Base-by-base conservation (phyloP, 2,888 invertebrate genomes). In the Apodemia zela region DNA sequence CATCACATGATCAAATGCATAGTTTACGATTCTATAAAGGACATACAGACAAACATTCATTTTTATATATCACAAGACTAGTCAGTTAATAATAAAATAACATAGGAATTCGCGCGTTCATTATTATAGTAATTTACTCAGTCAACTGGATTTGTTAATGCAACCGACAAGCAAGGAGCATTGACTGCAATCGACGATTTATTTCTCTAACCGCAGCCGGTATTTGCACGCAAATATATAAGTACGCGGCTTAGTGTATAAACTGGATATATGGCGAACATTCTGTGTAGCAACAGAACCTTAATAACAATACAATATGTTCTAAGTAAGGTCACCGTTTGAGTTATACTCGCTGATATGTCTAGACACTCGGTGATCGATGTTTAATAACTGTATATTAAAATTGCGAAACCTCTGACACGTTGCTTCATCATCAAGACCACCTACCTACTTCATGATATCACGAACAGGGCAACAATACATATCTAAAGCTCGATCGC, bases 131-230 rank as follows among this genome's bases (percentile, higher is more conserved):
- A 63, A 35, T 63, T 51, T 61, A 63, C 60, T 61, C 67, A 63
- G 64, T 64, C 67, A 65, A 60, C 33, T 63, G 62, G 67, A 59
- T 63, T 68, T 75, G 72, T 78, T 77, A 73, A 69, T 75, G 72
- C 71, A 73, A 76, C 77, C 74, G 72, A 72, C 75, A 42, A 42
- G 75, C 72, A 54, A 73, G 77, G 77, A 79, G 51, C 76, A 80
- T 76, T 74, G 65, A 63, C 68, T 64, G 67, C 64, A 65, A 63
- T 67, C 62, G 62, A 42, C 60, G 49, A 62, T 66, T 66, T 64
- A 64, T 65, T 62, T 65, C 25, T 59, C 35, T 42, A 65, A 62
- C 59, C 59, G 61, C 54, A 54, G 54, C 54, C 54, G 51, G 51
- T 51, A 51, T 51, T 51, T 51, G 54, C 25, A 54, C 54, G 18